Evolutionary conservation across 2,113 vertebrate genomes (phyloP), one percentile per base, ranked within the genome.

Genomic region (Amphiprion percula): DNA sequence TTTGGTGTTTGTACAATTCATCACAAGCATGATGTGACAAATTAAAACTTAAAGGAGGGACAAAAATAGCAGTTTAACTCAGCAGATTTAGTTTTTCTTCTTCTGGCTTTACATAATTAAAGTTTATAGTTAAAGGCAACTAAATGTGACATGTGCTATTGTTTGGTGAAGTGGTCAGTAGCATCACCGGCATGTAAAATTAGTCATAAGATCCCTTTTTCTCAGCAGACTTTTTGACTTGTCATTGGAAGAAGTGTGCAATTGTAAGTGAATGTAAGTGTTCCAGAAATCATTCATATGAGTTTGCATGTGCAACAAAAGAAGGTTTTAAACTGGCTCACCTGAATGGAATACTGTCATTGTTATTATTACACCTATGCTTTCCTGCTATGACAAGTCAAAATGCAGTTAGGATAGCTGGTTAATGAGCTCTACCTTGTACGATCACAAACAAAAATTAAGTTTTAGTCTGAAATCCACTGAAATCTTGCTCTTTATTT

Each of bases 1-100:
- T 77, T n/a, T 15, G 23, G 63, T 75, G 30, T 52, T 58, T 71
- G 55, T 74, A 58, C 68, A 59, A 63, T 69, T 6, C 66, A 26
- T 70, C 47, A 47, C n/a, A 39, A 50, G 46, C 73, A 77, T 52
- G 61, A 77, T 63, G 55, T 77, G 50, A 84, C 39, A 56, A 54
- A 79, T 79, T 60, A 73, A 59, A 81, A 71, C 44, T 21, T 56
- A 46, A 2, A n/a, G 16, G 17, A 70, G 26, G 62, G 52, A 28
- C 75, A 68, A 64, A 47, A 75, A 83, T 30, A 26, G 72, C 33
- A 21, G 52, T 24, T 64, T 81, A 59, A 64, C 58, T 47, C 16
- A 4, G 5, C 12, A 0, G 39, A 37, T 47, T 62, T 62, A 19
- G 55, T 41, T 39, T 75, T n/a, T 50, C 30, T 62, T 26, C 17